Evolutionary conservation across 2,888 invertebrate genomes (phyloP), one percentile per base, ranked within the genome.

Genomic region (Galeopsomyia nigrocyanea): DNA sequence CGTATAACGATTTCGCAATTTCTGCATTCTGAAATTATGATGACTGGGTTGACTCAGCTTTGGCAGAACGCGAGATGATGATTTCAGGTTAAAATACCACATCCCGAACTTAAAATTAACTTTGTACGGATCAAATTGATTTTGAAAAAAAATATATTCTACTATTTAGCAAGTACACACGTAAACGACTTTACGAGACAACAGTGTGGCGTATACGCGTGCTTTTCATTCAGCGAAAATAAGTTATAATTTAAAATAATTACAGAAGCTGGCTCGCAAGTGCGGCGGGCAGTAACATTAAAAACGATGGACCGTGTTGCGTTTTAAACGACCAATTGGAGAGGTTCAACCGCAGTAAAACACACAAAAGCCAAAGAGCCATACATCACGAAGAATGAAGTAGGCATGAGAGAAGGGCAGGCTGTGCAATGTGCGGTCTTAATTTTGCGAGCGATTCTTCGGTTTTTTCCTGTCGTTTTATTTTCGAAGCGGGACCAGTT

Each of bases 311-410:
- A 39, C 39, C 39, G 7, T n/a, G n/a, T 39, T 39, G 39, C 39
- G 39, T 10, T 5, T 39, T 39, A 39, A 39, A 39, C 39, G 39
- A 39, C 10, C 39, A 39, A 39, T 39, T 19, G 17, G 21, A n/a
- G 9, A 53, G 17, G 17, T 17, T 19, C 17, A 26, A 13, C 63
- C 47, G 3, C 16, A 14, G 55, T 17, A 53, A 60, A 60, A 71
- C 60, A 31, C 31, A 56, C 60, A 50, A 16, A 21, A n/a, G 22
- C 2, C 16, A 46, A 21, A 49, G 10, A 21, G 46, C 16, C 14
- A n/a, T 39, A 39, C 39, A 39, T 39, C 39, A 39, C 63, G 31
- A 68, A 73, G 58, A 67, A 73, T 68, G 68, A 73, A 73, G 73
- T 65, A 56, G 69, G 69, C 67, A 70, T 74, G 53, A 56, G 65